phyloP scores from a whole-genome alignment of 2,797 vertebrate species.

The Sebastes baramenuke region DNA sequence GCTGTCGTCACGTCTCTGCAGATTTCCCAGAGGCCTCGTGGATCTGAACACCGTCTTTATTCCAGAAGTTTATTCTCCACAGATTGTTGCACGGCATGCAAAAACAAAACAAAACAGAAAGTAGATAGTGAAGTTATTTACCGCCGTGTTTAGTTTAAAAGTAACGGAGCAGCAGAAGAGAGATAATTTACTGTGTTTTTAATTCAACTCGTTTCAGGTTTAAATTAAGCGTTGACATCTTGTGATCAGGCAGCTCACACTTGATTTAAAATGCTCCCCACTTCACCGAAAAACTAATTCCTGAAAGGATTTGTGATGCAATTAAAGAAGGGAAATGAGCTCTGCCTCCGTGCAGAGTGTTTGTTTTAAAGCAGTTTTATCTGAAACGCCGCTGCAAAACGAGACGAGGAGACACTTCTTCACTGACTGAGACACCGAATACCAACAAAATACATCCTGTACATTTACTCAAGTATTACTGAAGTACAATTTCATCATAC shows the following conservation, averaged over 20 bases:
- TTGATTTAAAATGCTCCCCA: conserved; percentile 28
- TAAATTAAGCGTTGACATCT: conserved; percentile 30
- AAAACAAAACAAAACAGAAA: background rate
- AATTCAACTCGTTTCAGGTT: conserved; percentile 30
- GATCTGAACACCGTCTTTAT: conserved; percentile 47
- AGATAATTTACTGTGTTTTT: conserved; percentile 12
- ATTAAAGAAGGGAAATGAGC: conserved; percentile 46
- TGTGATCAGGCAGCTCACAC: conserved; percentile 28
- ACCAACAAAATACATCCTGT: background rate
- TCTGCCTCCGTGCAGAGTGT: background rate
- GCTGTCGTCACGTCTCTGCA: conserved; percentile 34
- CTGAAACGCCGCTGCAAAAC: background rate
- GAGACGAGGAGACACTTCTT: background rate
- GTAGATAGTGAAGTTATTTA: background rate
- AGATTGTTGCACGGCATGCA: background rate
- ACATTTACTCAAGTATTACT: too few species aligned
- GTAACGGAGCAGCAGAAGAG: conserved; percentile 1
- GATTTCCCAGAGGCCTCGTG: conserved; percentile 44
- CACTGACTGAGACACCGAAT: background rate
- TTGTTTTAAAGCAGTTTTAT: conserved; percentile 13
- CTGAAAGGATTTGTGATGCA: conserved; percentile 43
- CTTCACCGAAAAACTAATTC: conserved; percentile 27
- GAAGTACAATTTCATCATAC: too few species aligned
- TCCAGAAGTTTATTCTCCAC: conserved; percentile 1
- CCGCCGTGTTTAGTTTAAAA: background rate